Conservation (phyloP, 2,797 vertebrate genomes). For the Alauda arvensis region DNA sequence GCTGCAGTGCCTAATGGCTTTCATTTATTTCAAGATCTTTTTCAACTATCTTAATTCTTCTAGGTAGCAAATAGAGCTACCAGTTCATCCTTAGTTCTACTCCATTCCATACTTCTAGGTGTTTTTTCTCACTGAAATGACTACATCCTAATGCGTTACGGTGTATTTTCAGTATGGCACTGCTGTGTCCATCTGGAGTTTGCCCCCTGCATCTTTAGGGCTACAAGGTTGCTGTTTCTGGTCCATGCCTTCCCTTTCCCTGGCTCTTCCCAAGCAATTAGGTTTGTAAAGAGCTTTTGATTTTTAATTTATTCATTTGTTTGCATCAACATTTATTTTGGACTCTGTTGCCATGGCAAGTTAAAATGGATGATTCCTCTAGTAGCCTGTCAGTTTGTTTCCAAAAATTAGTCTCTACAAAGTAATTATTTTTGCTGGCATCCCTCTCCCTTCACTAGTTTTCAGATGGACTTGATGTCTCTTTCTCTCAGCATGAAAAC, state of each 20-base stretch:
- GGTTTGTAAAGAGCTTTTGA: not conserved
- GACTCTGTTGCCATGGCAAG: not conserved
- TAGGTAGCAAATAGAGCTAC: not conserved
- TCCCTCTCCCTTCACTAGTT: not conserved
- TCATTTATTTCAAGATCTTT: not conserved
- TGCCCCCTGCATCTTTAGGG: not conserved
- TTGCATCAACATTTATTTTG: not conserved
- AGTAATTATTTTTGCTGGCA: slow-evolving; percentile 56
- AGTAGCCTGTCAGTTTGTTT: not conserved
- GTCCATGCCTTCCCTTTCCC: not conserved
- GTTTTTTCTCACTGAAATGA: not conserved
- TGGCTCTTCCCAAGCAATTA: not conserved
- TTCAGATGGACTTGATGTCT: slow-evolving; percentile 45
- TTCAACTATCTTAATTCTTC: not conserved
- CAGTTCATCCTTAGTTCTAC: not conserved
- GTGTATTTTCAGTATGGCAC: not conserved
- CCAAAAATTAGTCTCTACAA: not conserved
- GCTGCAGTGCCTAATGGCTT: not conserved
- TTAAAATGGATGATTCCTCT: not conserved
- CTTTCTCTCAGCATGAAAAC: not conserved
- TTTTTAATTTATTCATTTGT: not conserved
- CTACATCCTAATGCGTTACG: not conserved
- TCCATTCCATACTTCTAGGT: not conserved
- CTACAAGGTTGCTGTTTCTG: not conserved
- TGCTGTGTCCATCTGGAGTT: not conserved